Percentiles rank a stretch among this genome's conserved stretches.
phyloP scores from a whole-genome alignment of 2,797 vertebrate species.

The Cryptoprocta ferox region DNA sequence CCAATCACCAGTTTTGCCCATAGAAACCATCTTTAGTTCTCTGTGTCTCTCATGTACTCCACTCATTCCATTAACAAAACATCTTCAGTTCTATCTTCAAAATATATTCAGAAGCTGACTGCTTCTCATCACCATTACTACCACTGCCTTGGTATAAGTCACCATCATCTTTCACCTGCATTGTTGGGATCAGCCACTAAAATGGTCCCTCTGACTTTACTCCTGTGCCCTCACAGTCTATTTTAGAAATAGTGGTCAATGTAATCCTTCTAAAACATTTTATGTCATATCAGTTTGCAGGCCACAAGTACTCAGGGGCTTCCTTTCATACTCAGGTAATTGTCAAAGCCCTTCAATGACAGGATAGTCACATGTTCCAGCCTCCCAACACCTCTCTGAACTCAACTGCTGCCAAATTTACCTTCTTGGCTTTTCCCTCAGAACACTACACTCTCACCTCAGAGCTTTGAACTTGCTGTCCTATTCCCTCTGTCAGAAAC shows the following conservation, averaged over 20 bases:
- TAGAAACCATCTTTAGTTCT: neutral
- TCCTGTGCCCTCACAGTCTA: no score
- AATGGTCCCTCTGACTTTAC: neutral
- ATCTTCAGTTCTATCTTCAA: neutral
- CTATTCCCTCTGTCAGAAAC: neutral
- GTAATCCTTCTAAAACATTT: neutral
- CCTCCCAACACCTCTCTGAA: accelerated
- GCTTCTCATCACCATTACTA: neutral
- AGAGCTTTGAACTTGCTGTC: neutral
- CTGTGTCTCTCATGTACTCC: neutral
- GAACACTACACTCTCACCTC: neutral
- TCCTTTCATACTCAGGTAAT: neutral
- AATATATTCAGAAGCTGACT: neutral
- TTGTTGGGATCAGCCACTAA: neutral
- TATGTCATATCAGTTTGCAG: neutral
- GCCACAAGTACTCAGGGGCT: accelerated
- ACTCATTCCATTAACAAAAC: neutral
- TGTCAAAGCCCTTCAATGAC: neutral
- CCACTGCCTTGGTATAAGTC: neutral
- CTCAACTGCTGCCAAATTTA: neutral
- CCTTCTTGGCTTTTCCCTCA: neutral
- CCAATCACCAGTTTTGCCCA: no score
- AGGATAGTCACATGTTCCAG: neutral
- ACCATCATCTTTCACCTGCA: neutral
- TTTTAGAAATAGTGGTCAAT: neutral